Evolutionary conservation across 2,797 vertebrate genomes (phyloP), one percentile per base, ranked within the genome.

Genomic region (Lagocephalus sceleratus): DNA sequence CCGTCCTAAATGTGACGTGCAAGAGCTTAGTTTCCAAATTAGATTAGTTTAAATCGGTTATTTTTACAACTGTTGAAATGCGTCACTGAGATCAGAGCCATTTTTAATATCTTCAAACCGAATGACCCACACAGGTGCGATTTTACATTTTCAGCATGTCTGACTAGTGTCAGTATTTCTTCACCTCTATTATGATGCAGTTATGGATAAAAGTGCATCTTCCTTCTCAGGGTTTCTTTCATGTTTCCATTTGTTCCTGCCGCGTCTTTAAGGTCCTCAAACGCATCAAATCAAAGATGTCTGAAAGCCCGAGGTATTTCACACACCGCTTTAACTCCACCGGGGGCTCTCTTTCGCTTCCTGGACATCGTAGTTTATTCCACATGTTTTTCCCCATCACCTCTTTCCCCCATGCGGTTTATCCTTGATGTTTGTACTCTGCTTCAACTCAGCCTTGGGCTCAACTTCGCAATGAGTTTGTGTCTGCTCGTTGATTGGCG

Each of bases 391-490:
- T 53, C 23, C 7, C 40, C 42, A 64, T 65, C 57, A 76, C 60
- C 73, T 57, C 10, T 56, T 62, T 70, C 66, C 62, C 78, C 62
- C 79, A 63, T 63, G 76, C 61, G 68, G 53, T 45, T 63, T 70
- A 71, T 63, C 66, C 68, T 81, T 73, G 74, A 80, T 71, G 72
- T 81, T 79, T 75, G 80, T 70, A 78, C 73, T 80, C 51, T 71
- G 63, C 62, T 71, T 83, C 76, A 78, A 71, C 77, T 73, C 63
- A 47, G 81, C 82, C 77, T 81, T 70, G 50, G 79, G 74, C 77
- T 75, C 75, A 74, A 68, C 66, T 78, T 61, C 73, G 60, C 69
- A 82, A 79, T 76, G 58, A 62, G 63, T 65, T 68, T 78, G 67
- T 80, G 60, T 64, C 66, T 55, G 55, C n/a, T 2, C 51, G 47